A percentile compares a stretch with the other conserved stretches of the same genome.
Conservation (phyloP, 2,888 invertebrate species). For the Drosophila anomelani region DNA sequence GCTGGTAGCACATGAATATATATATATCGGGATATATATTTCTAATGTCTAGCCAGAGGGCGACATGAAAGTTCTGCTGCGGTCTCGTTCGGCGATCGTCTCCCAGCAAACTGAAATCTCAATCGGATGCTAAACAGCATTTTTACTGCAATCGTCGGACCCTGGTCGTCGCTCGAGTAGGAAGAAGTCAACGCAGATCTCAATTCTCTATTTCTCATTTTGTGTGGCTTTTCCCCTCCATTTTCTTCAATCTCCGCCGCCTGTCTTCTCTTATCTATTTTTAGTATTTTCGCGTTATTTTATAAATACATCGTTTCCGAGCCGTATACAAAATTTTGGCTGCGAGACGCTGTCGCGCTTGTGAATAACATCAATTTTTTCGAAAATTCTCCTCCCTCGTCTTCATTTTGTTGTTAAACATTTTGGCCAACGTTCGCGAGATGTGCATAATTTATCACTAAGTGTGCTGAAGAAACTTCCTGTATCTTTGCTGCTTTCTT, state of each 20-base stretch:
- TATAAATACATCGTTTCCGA: slow-evolving; percentile 51
- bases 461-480: slow-evolving; percentile 8
- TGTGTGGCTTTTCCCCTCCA: slow-evolving; percentile 40
- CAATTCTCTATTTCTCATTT: slow-evolving; percentile 39
- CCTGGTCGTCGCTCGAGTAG: slow-evolving; percentile 52
- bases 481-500: background rate
- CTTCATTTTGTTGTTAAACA: slow-evolving; percentile 57
- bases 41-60: slow-evolving; percentile 54
- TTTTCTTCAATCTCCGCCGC: slow-evolving; percentile 41
- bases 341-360: slow-evolving; percentile 40
- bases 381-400: slow-evolving; percentile 5
- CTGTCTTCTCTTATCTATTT: slow-evolving; percentile 54
- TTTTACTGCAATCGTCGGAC: slow-evolving; percentile 63
- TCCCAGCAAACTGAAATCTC: slow-evolving; percentile 80
- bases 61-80: slow-evolving; percentile 75
- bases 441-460: slow-evolving; percentile 38
- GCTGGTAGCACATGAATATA: slow-evolving; percentile 69
- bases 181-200: slow-evolving; percentile 60
- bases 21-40: slow-evolving; percentile 47
- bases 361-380: slow-evolving; percentile 33
- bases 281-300: slow-evolving; percentile 56
- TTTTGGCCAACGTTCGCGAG: slow-evolving; percentile 30
- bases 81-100: slow-evolving; percentile 81
- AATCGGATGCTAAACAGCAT: slow-evolving; percentile 62
- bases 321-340: slow-evolving; percentile 30